These are phyloP conservation scores for Labeo rohita DNA, from an alignment of 2,113 vertebrate species.

Conservation along the genomic window DNA sequence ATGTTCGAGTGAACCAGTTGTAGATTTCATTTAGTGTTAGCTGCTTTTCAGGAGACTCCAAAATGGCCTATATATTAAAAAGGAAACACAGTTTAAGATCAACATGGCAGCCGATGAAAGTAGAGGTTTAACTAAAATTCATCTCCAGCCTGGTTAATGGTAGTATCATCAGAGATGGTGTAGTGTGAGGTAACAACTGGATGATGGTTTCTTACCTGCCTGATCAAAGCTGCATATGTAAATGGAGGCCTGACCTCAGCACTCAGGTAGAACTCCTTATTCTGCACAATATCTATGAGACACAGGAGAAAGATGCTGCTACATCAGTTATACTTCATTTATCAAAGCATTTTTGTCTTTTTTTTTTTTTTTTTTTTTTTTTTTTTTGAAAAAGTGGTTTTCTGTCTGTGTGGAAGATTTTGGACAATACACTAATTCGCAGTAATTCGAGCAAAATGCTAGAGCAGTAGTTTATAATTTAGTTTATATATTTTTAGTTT, in stretches of 20 bases:
- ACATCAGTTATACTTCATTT: neutral
- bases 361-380: neutral
- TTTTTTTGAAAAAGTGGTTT: too few relatives aligned
- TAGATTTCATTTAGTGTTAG: constrained; percentile 99
- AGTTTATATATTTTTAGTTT: too few relatives aligned
- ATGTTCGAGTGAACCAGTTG: constrained; percentile 99
- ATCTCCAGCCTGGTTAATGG: neutral
- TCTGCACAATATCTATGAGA: constrained; percentile 93
- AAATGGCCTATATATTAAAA: constrained; percentile 86
- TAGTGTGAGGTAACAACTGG: too few relatives aligned
- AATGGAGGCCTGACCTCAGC: constrained; percentile 98
- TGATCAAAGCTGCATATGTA: constrained; percentile 98
- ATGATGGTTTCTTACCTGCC: constrained; percentile 84
- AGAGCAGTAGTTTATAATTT: neutral
- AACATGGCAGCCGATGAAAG: neutral
- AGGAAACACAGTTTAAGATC: constrained; percentile 27
- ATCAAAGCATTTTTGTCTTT: neutral
- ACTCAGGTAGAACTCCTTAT: constrained; percentile 98
- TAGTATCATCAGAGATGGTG: constrained; percentile 1
- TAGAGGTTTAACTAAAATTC: too few relatives aligned
- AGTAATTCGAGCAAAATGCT: too few relatives aligned
- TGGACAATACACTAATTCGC: too few relatives aligned
- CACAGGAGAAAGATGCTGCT: constrained; percentile 51
- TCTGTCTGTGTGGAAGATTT: neutral
- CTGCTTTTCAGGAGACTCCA: constrained; percentile 96